A percentile compares a stretch with the other conserved stretches of the same genome.
Evolutionary conservation across 53 echinoderm and acorn worm genomes (phyloP).

Genomic region (Holothuria leucospilota): DNA sequence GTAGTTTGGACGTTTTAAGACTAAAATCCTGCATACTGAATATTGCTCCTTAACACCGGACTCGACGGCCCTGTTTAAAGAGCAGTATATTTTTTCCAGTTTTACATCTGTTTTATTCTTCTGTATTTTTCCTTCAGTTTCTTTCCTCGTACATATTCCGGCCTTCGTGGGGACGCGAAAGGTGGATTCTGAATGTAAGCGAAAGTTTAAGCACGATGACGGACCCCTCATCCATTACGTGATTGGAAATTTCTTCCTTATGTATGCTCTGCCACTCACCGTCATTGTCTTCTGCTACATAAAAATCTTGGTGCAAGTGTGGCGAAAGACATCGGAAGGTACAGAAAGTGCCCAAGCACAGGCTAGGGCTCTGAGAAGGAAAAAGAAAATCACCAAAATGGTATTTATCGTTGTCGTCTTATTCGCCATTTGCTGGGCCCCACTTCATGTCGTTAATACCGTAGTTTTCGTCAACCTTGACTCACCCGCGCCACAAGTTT

Average conservation of each 20-base stretch:
- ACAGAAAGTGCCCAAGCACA: slow-evolving; percentile 99
- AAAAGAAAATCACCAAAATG: slow-evolving; percentile 97
- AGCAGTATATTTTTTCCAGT: no score
- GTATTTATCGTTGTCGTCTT: slow-evolving; percentile 93
- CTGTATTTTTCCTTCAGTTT: slow-evolving; percentile 4
- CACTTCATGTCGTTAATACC: slow-evolving; percentile 70
- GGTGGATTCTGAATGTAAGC: not conserved
- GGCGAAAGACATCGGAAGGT: slow-evolving; percentile 89
- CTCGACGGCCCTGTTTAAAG: no score
- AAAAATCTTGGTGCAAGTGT: slow-evolving; percentile 88
- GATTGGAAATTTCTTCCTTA: slow-evolving; percentile 5
- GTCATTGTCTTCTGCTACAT: slow-evolving; percentile 88
- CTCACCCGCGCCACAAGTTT: no score
- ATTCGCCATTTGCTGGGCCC: slow-evolving; percentile 96
- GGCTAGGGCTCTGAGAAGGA: slow-evolving; percentile 82
- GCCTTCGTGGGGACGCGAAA: not conserved
- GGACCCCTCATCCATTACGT: slow-evolving; percentile 36
- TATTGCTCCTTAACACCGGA: no score
- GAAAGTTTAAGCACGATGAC: not conserved
- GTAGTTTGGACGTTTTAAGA: no score
- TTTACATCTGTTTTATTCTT: not conserved
- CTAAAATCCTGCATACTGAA: no score
- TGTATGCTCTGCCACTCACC: slow-evolving; percentile 83
- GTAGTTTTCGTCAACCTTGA: not conserved
- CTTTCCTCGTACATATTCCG: slow-evolving; percentile 24